A percentile compares a stretch with the other conserved stretches of the same genome.
Evolutionary conservation across 2,797 vertebrate species (phyloP).

Genomic region (Neosilurus hyrtlii): DNA sequence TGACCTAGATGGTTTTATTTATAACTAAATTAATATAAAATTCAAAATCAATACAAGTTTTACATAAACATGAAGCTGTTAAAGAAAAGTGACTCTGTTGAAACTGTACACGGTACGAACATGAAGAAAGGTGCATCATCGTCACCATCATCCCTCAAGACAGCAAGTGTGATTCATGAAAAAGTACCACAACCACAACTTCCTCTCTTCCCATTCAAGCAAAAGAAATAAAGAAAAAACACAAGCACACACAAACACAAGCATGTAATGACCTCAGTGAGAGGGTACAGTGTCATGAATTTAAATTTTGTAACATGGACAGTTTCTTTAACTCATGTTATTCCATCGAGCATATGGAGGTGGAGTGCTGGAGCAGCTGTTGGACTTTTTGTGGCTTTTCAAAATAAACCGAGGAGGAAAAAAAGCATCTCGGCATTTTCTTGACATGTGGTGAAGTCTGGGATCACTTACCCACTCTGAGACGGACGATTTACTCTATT

Average conservation of each 20-base stretch:
- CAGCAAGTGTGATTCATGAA: constrained; percentile 19
- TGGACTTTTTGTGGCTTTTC: constrained; percentile 32
- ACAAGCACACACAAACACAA: neutral
- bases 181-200: constrained; percentile 16
- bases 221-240: neutral
- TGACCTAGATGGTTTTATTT: neutral
- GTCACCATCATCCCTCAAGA: neutral
- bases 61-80: neutral
- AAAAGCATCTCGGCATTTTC: constrained; percentile 6
- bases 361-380: neutral
- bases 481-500: too few species aligned
- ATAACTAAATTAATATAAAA: neutral
- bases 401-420: neutral
- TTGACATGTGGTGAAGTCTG: constrained; percentile 20
- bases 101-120: neutral
- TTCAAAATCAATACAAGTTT: neutral
- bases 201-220: constrained; percentile 9
- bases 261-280: neutral
- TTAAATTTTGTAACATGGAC: constrained; percentile 8
- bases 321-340: constrained; percentile 14
- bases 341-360: neutral
- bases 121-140: neutral
- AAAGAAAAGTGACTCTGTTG: neutral
- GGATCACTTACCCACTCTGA: neutral
- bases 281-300: neutral